Conservation (phyloP, 2,888 invertebrate species). For the Dorcus hopei region DNA sequence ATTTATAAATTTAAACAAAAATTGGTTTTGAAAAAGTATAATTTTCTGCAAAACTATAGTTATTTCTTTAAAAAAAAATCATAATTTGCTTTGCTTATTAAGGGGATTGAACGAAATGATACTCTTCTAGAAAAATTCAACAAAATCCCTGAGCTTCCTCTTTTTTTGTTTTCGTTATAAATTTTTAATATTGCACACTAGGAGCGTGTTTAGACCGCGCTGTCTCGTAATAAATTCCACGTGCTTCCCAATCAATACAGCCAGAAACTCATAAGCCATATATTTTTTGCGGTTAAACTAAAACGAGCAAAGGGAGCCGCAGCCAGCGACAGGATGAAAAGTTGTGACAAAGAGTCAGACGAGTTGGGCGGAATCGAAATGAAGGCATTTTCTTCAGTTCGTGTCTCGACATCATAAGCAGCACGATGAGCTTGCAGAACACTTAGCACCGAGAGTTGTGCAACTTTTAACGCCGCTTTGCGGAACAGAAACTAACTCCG, state of each 20-base stretch:
- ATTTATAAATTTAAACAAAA: no score
- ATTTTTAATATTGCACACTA: no score
- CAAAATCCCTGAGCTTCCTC: no score
- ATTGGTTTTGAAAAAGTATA: no score
- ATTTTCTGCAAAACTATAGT: no score
- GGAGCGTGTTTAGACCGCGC: no score
- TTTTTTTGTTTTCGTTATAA: no score
- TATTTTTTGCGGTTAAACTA: constrained; percentile 17
- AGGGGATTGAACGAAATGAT: no score
- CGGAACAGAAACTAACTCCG: neutral
- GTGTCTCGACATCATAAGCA: constrained; percentile 39
- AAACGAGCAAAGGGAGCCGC: constrained; percentile 13
- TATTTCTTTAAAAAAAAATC: no score
- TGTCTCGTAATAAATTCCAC: no score
- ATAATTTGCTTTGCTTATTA: no score
- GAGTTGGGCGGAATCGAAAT: constrained; percentile 40
- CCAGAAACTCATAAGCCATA: neutral
- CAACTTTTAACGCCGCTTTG: neutral
- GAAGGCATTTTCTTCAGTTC: constrained; percentile 38
- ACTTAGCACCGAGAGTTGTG: neutral
- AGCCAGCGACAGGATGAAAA: constrained; percentile 37
- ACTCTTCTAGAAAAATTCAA: no score
- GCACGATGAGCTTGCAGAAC: constrained; percentile 14
- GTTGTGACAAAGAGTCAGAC: constrained; percentile 40
- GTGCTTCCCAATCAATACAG: neutral